phyloP scores from a whole-genome alignment of 2,888 invertebrate species.

The Dicranocentrus wangi region DNA sequence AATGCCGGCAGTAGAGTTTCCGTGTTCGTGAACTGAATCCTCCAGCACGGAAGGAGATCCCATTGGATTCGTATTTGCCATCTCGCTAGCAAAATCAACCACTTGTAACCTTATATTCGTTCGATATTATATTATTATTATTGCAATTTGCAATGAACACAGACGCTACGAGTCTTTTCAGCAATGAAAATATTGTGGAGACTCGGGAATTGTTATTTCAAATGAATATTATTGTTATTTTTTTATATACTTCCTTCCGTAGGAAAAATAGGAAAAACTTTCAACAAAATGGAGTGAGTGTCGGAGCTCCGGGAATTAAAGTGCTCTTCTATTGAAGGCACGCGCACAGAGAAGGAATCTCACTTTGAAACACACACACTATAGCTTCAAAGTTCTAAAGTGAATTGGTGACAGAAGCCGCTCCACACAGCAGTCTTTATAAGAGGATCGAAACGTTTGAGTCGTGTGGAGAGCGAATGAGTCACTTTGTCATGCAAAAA shows the following conservation, averaged over 20 bases:
- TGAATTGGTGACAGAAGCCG: conserved; percentile 13
- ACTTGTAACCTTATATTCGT: not conserved
- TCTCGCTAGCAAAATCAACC: not conserved
- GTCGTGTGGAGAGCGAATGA: not conserved
- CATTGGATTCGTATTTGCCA: conserved; percentile 6
- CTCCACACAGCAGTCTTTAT: conserved; percentile 19
- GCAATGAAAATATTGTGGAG: not conserved
- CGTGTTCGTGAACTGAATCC: conserved; percentile 10
- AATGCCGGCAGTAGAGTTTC: not conserved
- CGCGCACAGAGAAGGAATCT: not conserved
- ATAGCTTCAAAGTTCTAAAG: not conserved
- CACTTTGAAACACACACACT: not conserved
- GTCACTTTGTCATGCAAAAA: conserved; percentile 39
- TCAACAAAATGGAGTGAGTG: too few species aligned
- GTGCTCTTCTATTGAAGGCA: not conserved
- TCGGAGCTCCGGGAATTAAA: too few species aligned
- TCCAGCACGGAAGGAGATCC: not conserved
- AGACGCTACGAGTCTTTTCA: not conserved
- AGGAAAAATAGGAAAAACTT: not conserved
- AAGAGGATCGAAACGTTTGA: conserved; percentile 14
- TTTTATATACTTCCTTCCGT: not conserved
- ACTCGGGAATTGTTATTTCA: not conserved
- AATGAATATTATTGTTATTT: not conserved
- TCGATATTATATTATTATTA: not conserved
- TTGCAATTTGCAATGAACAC: not conserved